Evolutionary conservation across 2,113 vertebrate genomes (phyloP).

Genomic region (Pterocles gutturalis): DNA sequence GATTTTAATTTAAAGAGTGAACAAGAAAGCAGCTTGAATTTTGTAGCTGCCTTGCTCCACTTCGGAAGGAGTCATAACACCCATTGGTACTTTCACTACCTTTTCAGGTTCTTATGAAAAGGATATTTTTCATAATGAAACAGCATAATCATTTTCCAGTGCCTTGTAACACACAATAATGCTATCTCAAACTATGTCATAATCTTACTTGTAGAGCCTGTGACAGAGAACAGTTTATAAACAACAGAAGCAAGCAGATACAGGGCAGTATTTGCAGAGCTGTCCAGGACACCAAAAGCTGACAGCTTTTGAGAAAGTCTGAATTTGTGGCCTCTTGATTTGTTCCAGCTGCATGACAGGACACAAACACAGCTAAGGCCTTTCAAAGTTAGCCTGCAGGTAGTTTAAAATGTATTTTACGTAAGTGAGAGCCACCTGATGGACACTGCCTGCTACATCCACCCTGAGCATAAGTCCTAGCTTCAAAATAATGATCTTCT

Average conservation of each 20-base stretch:
- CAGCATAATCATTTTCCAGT: not conserved
- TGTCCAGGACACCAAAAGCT: not conserved
- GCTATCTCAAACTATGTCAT: not conserved
- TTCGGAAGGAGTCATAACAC: not conserved
- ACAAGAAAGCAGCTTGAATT: not conserved
- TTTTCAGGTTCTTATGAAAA: not conserved
- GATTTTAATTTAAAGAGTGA: not conserved
- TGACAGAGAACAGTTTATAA: not conserved
- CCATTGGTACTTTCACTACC: not conserved
- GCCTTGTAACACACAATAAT: not conserved
- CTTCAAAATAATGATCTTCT: not conserved
- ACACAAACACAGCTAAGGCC: not conserved
- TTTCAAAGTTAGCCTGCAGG: not conserved
- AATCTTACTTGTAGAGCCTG: not conserved
- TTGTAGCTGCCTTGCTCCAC: not conserved
- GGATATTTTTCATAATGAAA: not conserved
- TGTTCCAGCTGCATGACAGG: not conserved
- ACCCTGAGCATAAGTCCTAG: accelerated
- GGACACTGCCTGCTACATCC: not conserved
- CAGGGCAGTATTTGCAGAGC: not conserved
- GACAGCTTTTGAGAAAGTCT: not conserved
- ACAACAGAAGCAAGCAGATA: not conserved
- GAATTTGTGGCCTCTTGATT: not conserved
- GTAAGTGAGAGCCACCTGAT: not conserved
- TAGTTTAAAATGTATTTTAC: not conserved